Conservation (phyloP, 2,888 invertebrate species). For the Crocallis elinguaria region DNA sequence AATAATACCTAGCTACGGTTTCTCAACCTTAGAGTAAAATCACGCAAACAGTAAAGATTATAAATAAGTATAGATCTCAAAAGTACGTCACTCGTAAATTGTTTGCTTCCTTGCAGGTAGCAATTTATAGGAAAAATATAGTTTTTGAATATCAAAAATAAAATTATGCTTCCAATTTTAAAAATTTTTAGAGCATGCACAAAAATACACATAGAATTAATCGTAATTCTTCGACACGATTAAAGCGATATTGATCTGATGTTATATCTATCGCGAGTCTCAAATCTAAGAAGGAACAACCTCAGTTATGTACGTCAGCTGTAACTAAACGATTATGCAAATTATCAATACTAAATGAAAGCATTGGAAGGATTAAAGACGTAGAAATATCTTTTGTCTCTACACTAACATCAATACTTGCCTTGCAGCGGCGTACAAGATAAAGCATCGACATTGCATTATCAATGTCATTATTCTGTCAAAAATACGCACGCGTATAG, state of each 20-base stretch:
- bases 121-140: constrained; percentile 77
- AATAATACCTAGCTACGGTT: constrained; percentile 52
- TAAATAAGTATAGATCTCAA: constrained; percentile 74
- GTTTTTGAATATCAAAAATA: constrained; percentile 82
- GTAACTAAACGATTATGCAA: constrained; percentile 12
- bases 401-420: constrained; percentile 20
- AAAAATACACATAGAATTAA: constrained; percentile 60
- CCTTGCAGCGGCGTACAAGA: constrained; percentile 10
- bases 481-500: constrained; percentile 16
- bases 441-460: constrained; percentile 11
- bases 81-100: constrained; percentile 66
- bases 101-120: constrained; percentile 72
- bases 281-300: constrained; percentile 6
- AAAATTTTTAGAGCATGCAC: constrained; percentile 61
- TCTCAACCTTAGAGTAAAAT: constrained; percentile 67
- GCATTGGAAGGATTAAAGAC: constrained; percentile 29
- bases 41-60: constrained; percentile 65
- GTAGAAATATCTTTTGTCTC: constrained; percentile 11
- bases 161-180: constrained; percentile 65
- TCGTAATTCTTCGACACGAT: constrained; percentile 49
- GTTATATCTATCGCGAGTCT: not conserved
- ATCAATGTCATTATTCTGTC: constrained; percentile 17
- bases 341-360: constrained; percentile 14
- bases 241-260: constrained; percentile 41
- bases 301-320: constrained; percentile 3